Conservation (phyloP, 53 echinoderm and acorn worm species). For the Patiria pectinifera region DNA sequence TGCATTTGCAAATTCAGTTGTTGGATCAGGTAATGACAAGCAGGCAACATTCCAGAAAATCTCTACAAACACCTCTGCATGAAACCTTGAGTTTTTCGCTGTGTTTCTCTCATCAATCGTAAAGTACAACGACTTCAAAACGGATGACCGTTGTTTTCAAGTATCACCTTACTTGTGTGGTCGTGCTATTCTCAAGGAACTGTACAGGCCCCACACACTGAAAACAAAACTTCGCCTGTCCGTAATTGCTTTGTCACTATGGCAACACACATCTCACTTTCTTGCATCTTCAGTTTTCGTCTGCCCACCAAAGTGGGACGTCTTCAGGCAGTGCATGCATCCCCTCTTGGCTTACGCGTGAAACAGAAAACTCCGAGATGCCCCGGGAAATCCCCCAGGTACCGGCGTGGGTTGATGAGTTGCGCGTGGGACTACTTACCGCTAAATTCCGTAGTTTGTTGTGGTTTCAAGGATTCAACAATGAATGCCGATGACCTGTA, state of each 20-base stretch:
- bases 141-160: neutral
- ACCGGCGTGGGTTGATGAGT: neutral
- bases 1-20: too few species aligned
- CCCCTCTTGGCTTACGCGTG: neutral
- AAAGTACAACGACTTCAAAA: too few species aligned
- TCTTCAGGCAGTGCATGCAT: neutral
- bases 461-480: neutral
- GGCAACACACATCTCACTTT: neutral
- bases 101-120: too few species aligned
- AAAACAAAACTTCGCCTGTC: neutral
- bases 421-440: slow-evolving; percentile 5
- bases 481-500: neutral
- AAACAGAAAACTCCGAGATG: neutral
- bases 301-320: slow-evolving; percentile 13
- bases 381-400: neutral
- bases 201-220: neutral
- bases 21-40: too few species aligned
- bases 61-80: too few species aligned
- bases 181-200: neutral
- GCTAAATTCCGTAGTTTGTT: neutral
- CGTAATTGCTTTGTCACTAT: slow-evolving; percentile 9
- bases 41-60: too few species aligned
- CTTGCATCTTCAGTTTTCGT: neutral
- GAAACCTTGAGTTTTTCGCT: too few species aligned
- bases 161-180: neutral